These are phyloP conservation scores for Sinotaia quadrata DNA, from an alignment of 2,888 invertebrate genomes.

Conservation along the genomic window DNA sequence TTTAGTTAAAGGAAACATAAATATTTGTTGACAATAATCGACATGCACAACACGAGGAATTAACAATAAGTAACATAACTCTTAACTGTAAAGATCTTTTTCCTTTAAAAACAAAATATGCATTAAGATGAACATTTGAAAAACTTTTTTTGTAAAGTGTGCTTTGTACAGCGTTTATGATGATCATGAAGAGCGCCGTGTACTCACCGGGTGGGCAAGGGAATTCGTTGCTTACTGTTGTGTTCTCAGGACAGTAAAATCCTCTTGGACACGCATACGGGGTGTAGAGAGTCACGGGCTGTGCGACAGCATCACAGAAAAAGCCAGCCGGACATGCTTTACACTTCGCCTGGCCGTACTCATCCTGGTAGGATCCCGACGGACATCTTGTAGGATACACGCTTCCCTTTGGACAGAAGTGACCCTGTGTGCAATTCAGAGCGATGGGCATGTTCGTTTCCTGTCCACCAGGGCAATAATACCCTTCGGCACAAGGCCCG, in stretches of 20 bases:
- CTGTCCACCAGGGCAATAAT: conserved; percentile 68
- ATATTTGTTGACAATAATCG: no score
- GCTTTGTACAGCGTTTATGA: no score
- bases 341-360: conserved; percentile 56
- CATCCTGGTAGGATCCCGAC: conserved; percentile 64
- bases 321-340: conserved; percentile 66
- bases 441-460: conserved; percentile 51
- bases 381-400: conserved; percentile 55
- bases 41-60: no score
- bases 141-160: no score
- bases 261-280: conserved; percentile 61
- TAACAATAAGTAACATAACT: no score
- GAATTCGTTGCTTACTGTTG: conserved; percentile 52
- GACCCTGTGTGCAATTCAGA: conserved; percentile 65
- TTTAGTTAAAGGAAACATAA: no score
- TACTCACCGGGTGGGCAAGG: conserved; percentile 61
- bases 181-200: no score
- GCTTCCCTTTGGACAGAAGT: conserved; percentile 63
- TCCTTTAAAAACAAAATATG: no score
- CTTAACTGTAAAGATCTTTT: no score
- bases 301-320: conserved; percentile 63
- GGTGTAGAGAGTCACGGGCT: conserved; percentile 66
- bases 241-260: conserved; percentile 64
- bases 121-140: no score
- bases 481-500: conserved; percentile 61